Evolutionary conservation across 2,113 vertebrate genomes (phyloP), one percentile per base, ranked within the genome.

Genomic region (Tachysurus fulvidraco): DNA sequence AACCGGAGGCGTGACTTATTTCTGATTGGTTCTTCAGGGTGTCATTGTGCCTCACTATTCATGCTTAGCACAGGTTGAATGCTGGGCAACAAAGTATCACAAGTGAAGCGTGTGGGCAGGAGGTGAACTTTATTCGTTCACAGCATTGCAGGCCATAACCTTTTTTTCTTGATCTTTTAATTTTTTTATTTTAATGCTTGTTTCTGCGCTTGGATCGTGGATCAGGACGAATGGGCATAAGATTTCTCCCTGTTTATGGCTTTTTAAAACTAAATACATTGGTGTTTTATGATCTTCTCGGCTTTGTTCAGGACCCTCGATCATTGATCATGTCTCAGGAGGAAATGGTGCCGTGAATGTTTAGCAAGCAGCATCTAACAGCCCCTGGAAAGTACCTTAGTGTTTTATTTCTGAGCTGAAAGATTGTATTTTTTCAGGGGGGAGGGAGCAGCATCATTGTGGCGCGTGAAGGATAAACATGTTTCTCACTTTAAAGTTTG

Each of bases 61-160:
- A n/a, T 65, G 86, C 78, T 25, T 65, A 55, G 55, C 46, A 83
- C 91, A 91, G 89, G 91, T 91, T 91, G 90, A 91, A 88, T 83
- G 80, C 89, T 85, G 82, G 52, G 86, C 67, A 89, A 89, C 84
- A 90, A 89, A 90, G 86, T 86, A 91, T 86, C 82, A 80, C 84
- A 55, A 81, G 78, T 74, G 25, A 64, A 85, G 83, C 59, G 89
- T 86, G 74, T 80, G 85, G 14, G 52, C 55, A 67, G 79, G 78
- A 90, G 81, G 36, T 81, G 73, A 59, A 78, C 60, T 80, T 81
- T 89, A 59, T 64, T 80, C 81, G 3, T 12, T 44, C 52, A 67
- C 79, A 23, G 55, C 78, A 46, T 36, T 54, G 23, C 36, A 79
- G 30, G 69, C 46, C 44, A 13, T 23, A 86, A 82, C 25, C 69